These are phyloP conservation scores for Uropsilus gracilis DNA, from an alignment of 2,113 vertebrate genomes.

Conservation along the genomic window DNA sequence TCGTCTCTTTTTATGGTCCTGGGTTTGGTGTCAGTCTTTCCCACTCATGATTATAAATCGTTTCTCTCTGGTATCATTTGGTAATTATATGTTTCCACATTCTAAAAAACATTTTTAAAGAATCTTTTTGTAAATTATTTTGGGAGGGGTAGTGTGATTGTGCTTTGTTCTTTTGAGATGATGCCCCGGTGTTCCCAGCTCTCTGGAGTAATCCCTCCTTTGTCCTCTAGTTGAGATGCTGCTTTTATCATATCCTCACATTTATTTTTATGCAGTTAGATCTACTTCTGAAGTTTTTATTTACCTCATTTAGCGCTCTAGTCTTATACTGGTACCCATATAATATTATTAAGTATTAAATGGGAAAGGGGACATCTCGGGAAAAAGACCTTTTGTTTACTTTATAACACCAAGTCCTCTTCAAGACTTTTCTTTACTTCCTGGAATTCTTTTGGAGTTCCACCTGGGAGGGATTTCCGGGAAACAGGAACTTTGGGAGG, in stretches of 20 bases:
- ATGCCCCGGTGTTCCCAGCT: neutral
- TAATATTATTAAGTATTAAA: no score
- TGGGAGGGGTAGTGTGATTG: neutral
- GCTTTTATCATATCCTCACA: neutral
- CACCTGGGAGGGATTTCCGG: neutral
- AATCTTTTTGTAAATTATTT: constrained; percentile 38
- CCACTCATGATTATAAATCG: neutral
- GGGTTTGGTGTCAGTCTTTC: neutral
- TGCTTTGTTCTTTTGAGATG: neutral
- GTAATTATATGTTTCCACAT: constrained; percentile 5
- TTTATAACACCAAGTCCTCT: neutral
- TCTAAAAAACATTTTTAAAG: constrained; percentile 30
- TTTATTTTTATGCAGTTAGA: neutral
- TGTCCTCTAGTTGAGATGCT: neutral
- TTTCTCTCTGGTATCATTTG: neutral
- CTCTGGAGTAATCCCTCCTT: neutral
- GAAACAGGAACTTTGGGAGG: neutral
- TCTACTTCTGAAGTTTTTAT: constrained; percentile 34
- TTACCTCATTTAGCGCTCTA: neutral
- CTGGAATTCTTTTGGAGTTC: neutral
- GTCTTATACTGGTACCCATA: neutral
- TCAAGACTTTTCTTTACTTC: neutral
- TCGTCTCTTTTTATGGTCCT: neutral
- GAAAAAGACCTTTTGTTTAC: neutral
- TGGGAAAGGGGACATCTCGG: neutral